Evolutionary conservation across 2,888 invertebrate species (phyloP).

Genomic region (Cabera pusaria): DNA sequence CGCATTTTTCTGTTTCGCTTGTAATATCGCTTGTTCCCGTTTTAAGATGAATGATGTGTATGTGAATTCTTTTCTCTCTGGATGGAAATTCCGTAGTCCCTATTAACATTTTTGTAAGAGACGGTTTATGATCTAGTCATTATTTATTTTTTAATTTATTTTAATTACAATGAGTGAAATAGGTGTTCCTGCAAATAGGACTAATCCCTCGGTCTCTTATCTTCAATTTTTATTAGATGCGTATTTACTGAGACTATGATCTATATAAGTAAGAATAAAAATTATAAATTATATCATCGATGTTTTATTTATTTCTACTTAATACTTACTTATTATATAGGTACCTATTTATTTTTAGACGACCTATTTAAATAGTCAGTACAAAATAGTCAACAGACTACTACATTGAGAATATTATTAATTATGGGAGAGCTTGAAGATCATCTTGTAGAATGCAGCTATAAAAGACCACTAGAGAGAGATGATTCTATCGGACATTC

Average conservation of each 20-base stretch:
- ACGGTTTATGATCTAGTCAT: constrained; percentile 74
- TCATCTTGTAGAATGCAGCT: no score
- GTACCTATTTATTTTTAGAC: no score
- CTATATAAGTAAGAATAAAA: constrained; percentile 65
- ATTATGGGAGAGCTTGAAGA: no score
- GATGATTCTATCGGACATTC: no score
- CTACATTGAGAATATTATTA: no score
- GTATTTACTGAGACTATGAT: constrained; percentile 67
- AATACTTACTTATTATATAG: no score
- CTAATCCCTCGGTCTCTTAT: constrained; percentile 67
- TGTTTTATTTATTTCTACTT: constrained; percentile 35
- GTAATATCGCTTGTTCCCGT: constrained; percentile 62
- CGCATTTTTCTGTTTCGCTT: constrained; percentile 66
- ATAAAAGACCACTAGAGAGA: no score
- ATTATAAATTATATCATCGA: constrained; percentile 31
- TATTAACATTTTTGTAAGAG: constrained; percentile 69
- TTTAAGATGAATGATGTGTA: constrained; percentile 65
- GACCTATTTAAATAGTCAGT: no score
- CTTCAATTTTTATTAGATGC: constrained; percentile 61
- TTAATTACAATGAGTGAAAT: constrained; percentile 57
- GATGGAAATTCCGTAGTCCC: constrained; percentile 58
- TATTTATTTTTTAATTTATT: constrained; percentile 73
- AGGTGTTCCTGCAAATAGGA: constrained; percentile 70
- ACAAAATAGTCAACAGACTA: no score
- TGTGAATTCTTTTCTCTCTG: constrained; percentile 59